These are phyloP conservation scores for Ramphastos sulfuratus DNA, from an alignment of 2,113 vertebrate species.

Conservation along the genomic window DNA sequence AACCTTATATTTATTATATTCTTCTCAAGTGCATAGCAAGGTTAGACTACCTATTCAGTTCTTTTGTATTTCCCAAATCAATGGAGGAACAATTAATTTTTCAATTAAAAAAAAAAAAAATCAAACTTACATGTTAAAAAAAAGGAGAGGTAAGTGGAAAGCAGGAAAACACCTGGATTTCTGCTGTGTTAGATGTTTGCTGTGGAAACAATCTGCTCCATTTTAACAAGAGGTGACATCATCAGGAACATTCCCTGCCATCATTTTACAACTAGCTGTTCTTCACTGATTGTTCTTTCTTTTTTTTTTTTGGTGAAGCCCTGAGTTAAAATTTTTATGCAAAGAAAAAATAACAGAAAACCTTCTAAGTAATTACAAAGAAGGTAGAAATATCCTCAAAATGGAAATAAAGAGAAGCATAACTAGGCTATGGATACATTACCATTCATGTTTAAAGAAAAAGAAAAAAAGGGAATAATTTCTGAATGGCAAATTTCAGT, in stretches of 20 bases:
- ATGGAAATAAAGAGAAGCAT: background rate
- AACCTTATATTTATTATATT: background rate
- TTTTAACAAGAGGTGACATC: slow-evolving; percentile 61
- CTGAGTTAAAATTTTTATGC: background rate
- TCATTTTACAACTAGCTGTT: background rate
- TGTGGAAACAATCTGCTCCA: slow-evolving; percentile 66
- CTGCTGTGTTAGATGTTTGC: slow-evolving; percentile 41
- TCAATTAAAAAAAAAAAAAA: background rate
- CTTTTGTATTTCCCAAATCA: background rate
- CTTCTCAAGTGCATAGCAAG: background rate
- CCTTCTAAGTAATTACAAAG: background rate
- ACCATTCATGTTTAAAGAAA: background rate
- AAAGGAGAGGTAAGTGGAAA: background rate
- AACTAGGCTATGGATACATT: background rate
- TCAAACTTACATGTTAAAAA: background rate
- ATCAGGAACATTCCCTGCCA: slow-evolving; percentile 39
- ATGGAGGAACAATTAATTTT: background rate
- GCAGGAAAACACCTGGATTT: slow-evolving; percentile 57
- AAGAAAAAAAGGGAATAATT: background rate
- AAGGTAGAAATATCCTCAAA: background rate
- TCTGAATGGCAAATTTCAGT: background rate
- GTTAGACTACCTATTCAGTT: background rate
- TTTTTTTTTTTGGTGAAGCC: background rate
- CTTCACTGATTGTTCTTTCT: background rate
- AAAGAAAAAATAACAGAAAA: background rate